Conservation (phyloP, 1,140 invertebrate species). For the Cherax quadricarinatus region DNA sequence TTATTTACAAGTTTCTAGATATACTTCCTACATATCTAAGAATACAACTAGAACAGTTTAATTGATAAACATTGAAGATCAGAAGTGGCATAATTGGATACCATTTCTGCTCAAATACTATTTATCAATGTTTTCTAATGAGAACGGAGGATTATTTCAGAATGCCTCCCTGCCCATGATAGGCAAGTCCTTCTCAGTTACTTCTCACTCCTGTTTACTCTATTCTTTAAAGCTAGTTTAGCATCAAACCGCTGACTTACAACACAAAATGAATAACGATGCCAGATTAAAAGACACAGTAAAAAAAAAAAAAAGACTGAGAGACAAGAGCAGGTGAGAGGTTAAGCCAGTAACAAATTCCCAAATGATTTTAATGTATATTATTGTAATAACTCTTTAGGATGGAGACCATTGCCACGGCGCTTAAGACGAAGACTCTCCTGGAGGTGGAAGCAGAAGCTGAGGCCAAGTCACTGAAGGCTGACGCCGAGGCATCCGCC, state of each 20-base stretch:
- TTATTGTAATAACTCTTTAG: constrained; percentile 75
- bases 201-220: neutral
- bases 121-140: too few species aligned
- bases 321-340: neutral
- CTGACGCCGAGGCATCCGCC: constrained; percentile 94
- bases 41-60: too few species aligned
- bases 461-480: constrained; percentile 87
- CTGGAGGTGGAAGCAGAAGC: constrained; percentile 92
- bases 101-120: too few species aligned
- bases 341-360: neutral
- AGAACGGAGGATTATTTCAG: too few species aligned
- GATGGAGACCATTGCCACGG: constrained; percentile 94
- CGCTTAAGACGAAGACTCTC: constrained; percentile 88
- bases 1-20: too few species aligned
- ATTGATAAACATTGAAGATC: too few species aligned
- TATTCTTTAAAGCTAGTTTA: neutral
- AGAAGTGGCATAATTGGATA: too few species aligned
- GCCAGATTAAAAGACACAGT: neutral
- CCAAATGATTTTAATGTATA: neutral
- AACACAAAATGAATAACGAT: neutral
- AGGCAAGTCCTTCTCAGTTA: too few species aligned
- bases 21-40: too few species aligned
- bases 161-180: too few species aligned
- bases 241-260: neutral
- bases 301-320: neutral